Evolutionary conservation across 2,888 invertebrate species (phyloP).

Genomic region (Lithophane semibrunnea): DNA sequence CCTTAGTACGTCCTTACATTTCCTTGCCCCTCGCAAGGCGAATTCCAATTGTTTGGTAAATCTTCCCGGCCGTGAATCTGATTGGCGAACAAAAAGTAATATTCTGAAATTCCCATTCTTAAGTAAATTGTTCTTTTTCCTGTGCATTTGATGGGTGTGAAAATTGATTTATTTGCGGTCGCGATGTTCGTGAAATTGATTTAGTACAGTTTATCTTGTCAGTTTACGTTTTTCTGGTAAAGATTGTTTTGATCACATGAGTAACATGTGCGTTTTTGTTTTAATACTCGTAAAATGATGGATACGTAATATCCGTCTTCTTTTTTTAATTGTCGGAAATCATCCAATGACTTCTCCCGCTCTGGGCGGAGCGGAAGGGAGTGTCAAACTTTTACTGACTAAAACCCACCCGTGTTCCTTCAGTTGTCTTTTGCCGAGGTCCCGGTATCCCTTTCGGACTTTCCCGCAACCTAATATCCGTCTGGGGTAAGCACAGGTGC

Average conservation of each 20-base stretch:
- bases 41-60: conserved; percentile 59
- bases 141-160: not conserved
- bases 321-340: no score
- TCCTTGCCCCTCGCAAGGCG: conserved; percentile 33
- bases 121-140: conserved; percentile 38
- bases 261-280: no score
- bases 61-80: conserved; percentile 49
- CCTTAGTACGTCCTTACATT: conserved; percentile 46
- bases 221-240: not conserved
- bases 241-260: not conserved
- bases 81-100: conserved; percentile 57
- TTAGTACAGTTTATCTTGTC: not conserved
- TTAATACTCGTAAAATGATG: no score
- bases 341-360: no score
- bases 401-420: no score
- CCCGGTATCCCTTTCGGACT: no score
- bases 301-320: no score
- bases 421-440: no score
- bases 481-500: not conserved
- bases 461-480: no score
- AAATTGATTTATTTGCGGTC: conserved; percentile 9
- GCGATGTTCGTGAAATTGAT: not conserved
- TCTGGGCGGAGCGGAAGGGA: no score
- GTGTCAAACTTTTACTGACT: no score
- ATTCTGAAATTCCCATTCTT: conserved; percentile 44